Evolutionary conservation across 2,888 invertebrate species (phyloP), one percentile per base, ranked within the genome.

Genomic region (Craniophora ligustri): DNA sequence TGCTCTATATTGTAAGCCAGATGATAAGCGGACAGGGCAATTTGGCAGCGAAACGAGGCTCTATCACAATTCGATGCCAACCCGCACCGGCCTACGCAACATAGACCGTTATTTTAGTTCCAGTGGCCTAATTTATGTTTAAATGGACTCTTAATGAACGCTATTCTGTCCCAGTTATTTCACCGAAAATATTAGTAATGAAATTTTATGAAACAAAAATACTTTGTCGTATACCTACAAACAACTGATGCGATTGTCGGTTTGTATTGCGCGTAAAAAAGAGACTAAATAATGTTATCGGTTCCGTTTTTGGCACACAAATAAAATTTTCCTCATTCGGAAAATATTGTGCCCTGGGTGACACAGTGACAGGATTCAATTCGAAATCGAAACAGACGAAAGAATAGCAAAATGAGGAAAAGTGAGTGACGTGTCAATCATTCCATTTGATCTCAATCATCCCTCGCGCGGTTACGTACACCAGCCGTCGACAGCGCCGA

Each of bases 21-120:
- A 86, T 87, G 91, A 91, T 92, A 92, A 88, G 88, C 88, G 87
- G 75, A 86, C 84, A 73, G 79, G 87, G 87, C 88, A 86, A 92
- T 92, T 92, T 92, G 92, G 92, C 92, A 92, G 69, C 81, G 72
- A 67, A 67, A 71, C 79, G 64, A 70, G 79, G 62, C 82, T 86
- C 84, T 82, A 86, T 88, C 86, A 83, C 83, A 75, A 75, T 78
- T 78, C 80, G 83, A 84, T 89, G 91, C 91, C 92, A 91, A 86
- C 84, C 85, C 80, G 72, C 80, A 77, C 79, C 76, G 69, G 75
- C 74, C 76, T 77, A 78, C 77, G 77, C 80, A 75, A 80, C 79
- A 75, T 76, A 78, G 74, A 63, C 76, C 76, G 76, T 76, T 81
- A 83, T 85, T 90, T 88, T 84, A 87, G 83, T 84, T 83, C 75